A percentile compares a stretch with the other conserved stretches of the same genome.
phyloP scores from a whole-genome alignment of 2,888 invertebrate genomes.

The Timema podura region DNA sequence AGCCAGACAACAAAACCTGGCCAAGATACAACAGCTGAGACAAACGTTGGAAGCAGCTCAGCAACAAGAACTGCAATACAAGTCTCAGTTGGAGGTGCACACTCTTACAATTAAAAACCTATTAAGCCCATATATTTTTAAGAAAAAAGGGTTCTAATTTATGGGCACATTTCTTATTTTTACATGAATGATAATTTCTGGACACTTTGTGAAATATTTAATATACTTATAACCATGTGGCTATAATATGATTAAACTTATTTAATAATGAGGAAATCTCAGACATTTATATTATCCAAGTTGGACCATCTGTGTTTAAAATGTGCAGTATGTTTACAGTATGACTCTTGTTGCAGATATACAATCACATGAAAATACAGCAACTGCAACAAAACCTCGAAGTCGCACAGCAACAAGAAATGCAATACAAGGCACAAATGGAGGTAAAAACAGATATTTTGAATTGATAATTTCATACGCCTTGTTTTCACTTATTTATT shows the following conservation, averaged over 20 bases:
- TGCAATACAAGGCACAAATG: conserved; percentile 68
- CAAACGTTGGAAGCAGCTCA: conserved; percentile 78
- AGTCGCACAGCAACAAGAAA: conserved; percentile 73
- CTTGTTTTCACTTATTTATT: neutral
- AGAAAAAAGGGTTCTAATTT: too few species aligned
- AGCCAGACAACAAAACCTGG: conserved; percentile 71
- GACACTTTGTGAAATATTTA: too few species aligned
- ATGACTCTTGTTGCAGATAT: conserved; percentile 42
- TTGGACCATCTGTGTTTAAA: too few species aligned
- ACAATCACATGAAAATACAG: conserved; percentile 57
- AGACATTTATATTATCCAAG: neutral
- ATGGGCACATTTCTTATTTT: too few species aligned
- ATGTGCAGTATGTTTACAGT: conserved; percentile 2
- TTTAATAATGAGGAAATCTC: too few species aligned
- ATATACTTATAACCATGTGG: too few species aligned
- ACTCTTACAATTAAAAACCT: neutral
- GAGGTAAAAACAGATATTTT: conserved; percentile 50
- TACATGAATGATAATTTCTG: too few species aligned
- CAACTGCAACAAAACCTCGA: conserved; percentile 62
- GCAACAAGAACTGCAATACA: conserved; percentile 72
- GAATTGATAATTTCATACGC: neutral
- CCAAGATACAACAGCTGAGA: conserved; percentile 71
- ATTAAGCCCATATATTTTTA: too few species aligned
- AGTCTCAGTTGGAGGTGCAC: conserved; percentile 63
- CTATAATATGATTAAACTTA: too few species aligned